These are phyloP conservation scores for Gryllus bimaculatus DNA, from an alignment of 1,140 invertebrate genomes.

Conservation along the genomic window DNA sequence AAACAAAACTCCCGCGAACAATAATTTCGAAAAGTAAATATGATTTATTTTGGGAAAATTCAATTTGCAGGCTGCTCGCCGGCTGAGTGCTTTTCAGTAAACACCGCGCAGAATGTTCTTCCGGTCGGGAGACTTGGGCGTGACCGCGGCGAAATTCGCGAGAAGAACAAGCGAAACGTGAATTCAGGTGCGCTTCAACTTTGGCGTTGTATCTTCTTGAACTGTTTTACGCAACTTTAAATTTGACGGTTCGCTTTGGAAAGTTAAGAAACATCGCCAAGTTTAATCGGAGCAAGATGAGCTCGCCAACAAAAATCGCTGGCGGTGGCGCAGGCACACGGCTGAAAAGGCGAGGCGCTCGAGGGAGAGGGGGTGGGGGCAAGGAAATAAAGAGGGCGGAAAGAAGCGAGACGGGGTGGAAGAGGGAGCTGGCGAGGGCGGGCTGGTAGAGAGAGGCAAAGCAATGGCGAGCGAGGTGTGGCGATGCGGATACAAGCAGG, in stretches of 20 bases:
- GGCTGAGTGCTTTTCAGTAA: background rate
- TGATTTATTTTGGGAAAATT: background rate
- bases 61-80: background rate
- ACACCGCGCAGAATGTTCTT: background rate
- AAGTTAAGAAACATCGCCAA: background rate
- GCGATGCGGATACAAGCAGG: no score
- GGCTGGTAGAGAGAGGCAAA: no score
- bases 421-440: no score
- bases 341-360: background rate
- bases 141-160: background rate
- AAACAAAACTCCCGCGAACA: no score
- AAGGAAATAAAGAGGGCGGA: no score
- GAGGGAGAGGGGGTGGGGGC: no score
- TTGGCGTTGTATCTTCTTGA: background rate
- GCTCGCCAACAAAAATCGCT: background rate
- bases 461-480: no score
- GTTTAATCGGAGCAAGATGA: background rate
- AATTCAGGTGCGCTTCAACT: background rate
- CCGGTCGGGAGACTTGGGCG: background rate
- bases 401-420: no score
- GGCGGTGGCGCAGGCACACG: no score
- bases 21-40: no score
- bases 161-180: background rate
- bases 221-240: conserved; percentile 1
- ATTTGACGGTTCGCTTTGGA: background rate